phyloP scores from a whole-genome alignment of 2,888 invertebrate genomes.

The Agrochola macilenta region DNA sequence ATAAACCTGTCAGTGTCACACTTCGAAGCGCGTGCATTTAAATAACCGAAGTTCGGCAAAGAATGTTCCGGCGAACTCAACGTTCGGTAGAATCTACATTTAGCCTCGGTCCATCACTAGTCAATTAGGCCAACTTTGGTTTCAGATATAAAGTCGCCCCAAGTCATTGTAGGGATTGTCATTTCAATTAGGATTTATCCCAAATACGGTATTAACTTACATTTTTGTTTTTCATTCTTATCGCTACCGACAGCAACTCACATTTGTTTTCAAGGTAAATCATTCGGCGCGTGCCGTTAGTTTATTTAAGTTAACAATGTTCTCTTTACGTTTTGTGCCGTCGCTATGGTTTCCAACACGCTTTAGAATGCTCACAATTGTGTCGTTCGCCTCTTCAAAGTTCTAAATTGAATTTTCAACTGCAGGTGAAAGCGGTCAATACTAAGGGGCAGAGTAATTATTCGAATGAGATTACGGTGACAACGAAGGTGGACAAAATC shows the following conservation, averaged over 20 bases:
- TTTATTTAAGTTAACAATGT: constrained; percentile 68
- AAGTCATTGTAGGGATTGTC: constrained; percentile 44
- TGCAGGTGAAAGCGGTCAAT: constrained; percentile 95
- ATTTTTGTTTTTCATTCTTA: constrained; percentile 82
- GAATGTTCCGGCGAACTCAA: not conserved
- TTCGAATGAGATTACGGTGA: constrained; percentile 95
- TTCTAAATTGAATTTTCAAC: constrained; percentile 52
- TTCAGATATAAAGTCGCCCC: constrained; percentile 10
- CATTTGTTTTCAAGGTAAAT: constrained; percentile 89
- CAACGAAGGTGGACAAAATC: constrained; percentile 96
- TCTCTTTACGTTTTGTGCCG: constrained; percentile 73
- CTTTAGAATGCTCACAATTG: constrained; percentile 70
- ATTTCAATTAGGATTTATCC: constrained; percentile 49
- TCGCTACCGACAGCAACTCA: constrained; percentile 89
- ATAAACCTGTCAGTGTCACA: constrained; percentile 5
- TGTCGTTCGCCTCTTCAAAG: constrained; percentile 32
- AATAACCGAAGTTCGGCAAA: constrained; percentile 17
- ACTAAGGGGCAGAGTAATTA: constrained; percentile 96
- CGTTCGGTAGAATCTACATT: constrained; percentile 15
- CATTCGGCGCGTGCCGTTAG: constrained; percentile 72
- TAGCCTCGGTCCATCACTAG: constrained; percentile 26
- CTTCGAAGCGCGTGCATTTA: constrained; percentile 5
- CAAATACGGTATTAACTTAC: constrained; percentile 72
- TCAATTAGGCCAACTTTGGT: constrained; percentile 3
- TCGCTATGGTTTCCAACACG: constrained; percentile 74